A percentile compares a stretch with the other conserved stretches of the same genome.
phyloP scores from a whole-genome alignment of 2,797 vertebrate genomes.

The Hyperoplus lanceolatus region DNA sequence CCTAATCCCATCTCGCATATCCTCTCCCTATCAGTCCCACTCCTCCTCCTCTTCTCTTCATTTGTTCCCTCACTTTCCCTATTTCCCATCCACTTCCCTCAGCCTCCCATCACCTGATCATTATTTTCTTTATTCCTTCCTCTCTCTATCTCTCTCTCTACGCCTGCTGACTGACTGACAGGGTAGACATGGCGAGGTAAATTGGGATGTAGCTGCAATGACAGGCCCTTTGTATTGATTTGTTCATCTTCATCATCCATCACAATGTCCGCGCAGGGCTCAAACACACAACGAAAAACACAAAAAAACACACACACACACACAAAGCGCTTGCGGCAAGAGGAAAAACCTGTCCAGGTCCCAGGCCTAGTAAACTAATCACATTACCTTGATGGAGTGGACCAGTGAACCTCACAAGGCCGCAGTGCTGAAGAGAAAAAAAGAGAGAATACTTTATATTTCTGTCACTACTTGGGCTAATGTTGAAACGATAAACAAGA shows the following conservation, averaged over 20 bases:
- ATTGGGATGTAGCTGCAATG: slow-evolving; percentile 76
- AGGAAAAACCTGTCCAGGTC: slow-evolving; percentile 60
- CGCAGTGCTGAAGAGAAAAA: slow-evolving; percentile 39
- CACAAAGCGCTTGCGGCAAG: slow-evolving; percentile 28
- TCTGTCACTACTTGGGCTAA: slow-evolving; percentile 41
- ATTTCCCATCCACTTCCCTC: slow-evolving; percentile 25
- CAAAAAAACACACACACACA: slow-evolving; percentile 1
- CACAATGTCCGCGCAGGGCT: slow-evolving; percentile 52
- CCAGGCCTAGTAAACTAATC: slow-evolving; percentile 69
- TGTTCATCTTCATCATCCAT: slow-evolving; percentile 75
- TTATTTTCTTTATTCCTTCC: slow-evolving; percentile 33
- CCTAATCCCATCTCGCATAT: slow-evolving; percentile 29
- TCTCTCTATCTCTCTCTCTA: slow-evolving; percentile 27
- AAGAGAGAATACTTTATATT: slow-evolving; percentile 35
- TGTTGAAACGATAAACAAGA: slow-evolving; percentile 59
- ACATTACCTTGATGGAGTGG: slow-evolving; percentile 77
- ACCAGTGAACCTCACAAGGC: slow-evolving; percentile 68
- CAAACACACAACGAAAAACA: slow-evolving; percentile 39
- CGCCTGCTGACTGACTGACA: slow-evolving; percentile 58
- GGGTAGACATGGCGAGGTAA: slow-evolving; percentile 62
- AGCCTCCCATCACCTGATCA: slow-evolving; percentile 33
- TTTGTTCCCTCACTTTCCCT: slow-evolving; percentile 25
- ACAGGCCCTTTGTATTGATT: slow-evolving; percentile 80
- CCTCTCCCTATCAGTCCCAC: slow-evolving; percentile 34
- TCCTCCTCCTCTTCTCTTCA: slow-evolving; percentile 33